These are phyloP conservation scores for Aurelia sp. DNA, from an alignment of 30 jellyfish, hydroid and myxozoan species.

Conservation along the genomic window DNA sequence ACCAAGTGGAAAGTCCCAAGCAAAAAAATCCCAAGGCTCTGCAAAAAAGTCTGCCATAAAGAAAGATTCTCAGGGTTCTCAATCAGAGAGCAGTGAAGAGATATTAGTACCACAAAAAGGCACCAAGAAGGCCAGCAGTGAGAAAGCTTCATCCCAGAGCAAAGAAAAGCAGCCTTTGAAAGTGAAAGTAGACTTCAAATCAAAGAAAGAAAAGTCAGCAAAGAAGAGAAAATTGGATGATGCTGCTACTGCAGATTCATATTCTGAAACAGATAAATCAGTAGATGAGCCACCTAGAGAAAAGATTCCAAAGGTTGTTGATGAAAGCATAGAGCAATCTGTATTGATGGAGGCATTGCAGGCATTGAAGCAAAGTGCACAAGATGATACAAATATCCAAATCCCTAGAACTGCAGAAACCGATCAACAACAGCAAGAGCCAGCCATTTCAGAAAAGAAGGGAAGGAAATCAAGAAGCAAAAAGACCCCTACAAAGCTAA, in stretches of 20 bases:
- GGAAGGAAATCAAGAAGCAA: conserved; percentile 37
- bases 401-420: neutral
- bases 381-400: conserved; percentile 4
- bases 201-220: conserved; percentile 16
- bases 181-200: conserved; percentile 27
- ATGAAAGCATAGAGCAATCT: conserved; percentile 46
- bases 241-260: neutral
- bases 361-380: conserved; percentile 55
- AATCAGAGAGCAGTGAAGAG: neutral
- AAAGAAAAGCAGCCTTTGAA: conserved; percentile 24
- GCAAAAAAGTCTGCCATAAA: neutral
- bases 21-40: neutral
- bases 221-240: conserved; percentile 27
- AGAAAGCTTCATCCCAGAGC: neutral
- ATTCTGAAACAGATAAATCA: neutral
- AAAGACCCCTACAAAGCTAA: conserved; percentile 29
- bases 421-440: neutral
- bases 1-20: neutral
- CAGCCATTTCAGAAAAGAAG: neutral
- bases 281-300: neutral
- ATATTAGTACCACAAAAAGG: neutral
- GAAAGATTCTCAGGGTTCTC: neutral
- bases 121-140: neutral
- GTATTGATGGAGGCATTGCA: conserved; percentile 63
- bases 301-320: conserved; percentile 16